Evolutionary conservation across 2,888 invertebrate species (phyloP), one percentile per base, ranked within the genome.

Genomic region (Steinernema carpocapsae): DNA sequence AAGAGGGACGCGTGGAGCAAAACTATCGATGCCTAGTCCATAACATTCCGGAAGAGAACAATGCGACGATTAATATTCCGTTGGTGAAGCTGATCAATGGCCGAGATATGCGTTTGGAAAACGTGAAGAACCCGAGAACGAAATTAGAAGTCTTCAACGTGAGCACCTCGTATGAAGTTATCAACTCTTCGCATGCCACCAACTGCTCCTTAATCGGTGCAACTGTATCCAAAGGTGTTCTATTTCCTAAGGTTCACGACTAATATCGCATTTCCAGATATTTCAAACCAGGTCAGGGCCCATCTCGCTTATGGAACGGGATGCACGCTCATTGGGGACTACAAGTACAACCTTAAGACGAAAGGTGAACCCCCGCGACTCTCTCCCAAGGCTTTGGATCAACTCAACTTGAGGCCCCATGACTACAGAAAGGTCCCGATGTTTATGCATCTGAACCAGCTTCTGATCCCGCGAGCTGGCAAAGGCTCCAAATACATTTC

Each of bases 271-370:
- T 72, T 77, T 76, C 12, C 46, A 73, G 70, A 73, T 26, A 22
- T 42, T 45, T 71, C 72, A n/a, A 73, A 74, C 64, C 80, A 84
- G 26, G 74, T 82, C 2, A 74, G 81, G 14, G 76, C 79, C 46
- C 81, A 80, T 75, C 72, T 80, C 19, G 77, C 78, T 37, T 79
- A 73, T 37, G 81, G 81, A 12, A 48, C 84, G 2, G 75, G 76
- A 32, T 81, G 81, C 51, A 77, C 81, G 2, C n/a, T 83, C 7
- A 51, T 81, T 24, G 81, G 81, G 12, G 81, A 81, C 32, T 29
- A 70, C 14, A 81, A 81, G 72, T 81, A 81, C 74, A 72, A n/a
- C 22, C 45, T 71, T 26, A 46, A 73, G 48, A 43, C 4, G 7
- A 3, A 26, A 12, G 37, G 26, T 3, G 48, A 51, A 45, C 72